A percentile compares a stretch with the other conserved stretches of the same genome.
phyloP scores from a whole-genome alignment of 2,888 invertebrate species.

The Onthophagus sagittarius region DNA sequence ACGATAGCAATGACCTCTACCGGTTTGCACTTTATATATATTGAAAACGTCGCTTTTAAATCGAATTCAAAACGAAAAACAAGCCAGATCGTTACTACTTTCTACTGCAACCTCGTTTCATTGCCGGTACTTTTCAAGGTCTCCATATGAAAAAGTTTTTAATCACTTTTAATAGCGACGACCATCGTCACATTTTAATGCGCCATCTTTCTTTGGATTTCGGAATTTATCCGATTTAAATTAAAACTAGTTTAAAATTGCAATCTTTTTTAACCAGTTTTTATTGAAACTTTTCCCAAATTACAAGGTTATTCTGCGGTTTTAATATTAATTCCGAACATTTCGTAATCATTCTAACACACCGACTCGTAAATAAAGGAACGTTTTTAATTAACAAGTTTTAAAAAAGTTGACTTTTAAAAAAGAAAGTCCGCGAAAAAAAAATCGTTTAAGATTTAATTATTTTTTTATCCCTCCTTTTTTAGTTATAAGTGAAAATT shows the following conservation, averaged over 20 bases:
- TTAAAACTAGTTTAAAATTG: not conserved
- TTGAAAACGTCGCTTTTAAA: not conserved
- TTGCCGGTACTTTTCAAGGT: conserved; percentile 29
- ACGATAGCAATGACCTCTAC: not conserved
- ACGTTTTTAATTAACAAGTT: not conserved
- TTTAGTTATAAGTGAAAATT: too few species aligned
- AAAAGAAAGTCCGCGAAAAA: too few species aligned
- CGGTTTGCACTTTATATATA: not conserved
- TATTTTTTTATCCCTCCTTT: too few species aligned
- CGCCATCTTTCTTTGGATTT: too few species aligned
- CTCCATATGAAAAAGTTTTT: conserved; percentile 14
- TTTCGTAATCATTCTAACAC: not conserved
- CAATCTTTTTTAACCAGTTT: not conserved
- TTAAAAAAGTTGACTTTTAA: not conserved
- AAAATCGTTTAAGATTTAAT: too few species aligned
- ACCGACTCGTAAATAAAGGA: not conserved
- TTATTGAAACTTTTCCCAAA: not conserved
- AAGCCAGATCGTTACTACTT: conserved; percentile 23
- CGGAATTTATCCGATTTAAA: not conserved
- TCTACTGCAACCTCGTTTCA: conserved; percentile 32
- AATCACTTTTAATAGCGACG: too few species aligned
- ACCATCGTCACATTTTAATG: not conserved
- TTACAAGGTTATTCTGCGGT: not conserved
- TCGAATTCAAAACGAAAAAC: not conserved
- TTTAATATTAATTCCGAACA: not conserved